Conservation (phyloP, 2,888 invertebrate genomes). For the Epinotia brunnichana region DNA sequence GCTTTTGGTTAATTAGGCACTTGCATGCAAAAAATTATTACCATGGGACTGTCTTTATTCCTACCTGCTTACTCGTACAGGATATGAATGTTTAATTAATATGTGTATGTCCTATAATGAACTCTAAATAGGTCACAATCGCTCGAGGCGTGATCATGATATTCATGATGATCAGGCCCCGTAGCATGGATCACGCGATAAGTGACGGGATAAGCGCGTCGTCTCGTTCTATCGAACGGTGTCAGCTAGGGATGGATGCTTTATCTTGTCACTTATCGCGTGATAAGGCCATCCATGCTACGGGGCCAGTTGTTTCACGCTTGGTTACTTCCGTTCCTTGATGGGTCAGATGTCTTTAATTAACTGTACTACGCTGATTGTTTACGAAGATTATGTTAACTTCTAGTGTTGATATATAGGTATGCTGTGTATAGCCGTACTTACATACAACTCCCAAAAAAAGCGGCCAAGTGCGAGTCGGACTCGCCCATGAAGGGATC, state of each 20-base stretch:
- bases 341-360: constrained; percentile 26
- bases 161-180: too few species aligned
- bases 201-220: too few species aligned
- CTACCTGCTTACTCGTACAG: too few species aligned
- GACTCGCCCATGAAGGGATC: too few species aligned
- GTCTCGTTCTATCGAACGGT: too few species aligned
- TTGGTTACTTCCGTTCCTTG: constrained; percentile 18
- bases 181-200: too few species aligned
- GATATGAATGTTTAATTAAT: too few species aligned
- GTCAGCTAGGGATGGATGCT: too few species aligned
- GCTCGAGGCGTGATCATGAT: neutral
- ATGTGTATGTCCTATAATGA: neutral
- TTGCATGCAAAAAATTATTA: constrained; percentile 43
- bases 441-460: neutral
- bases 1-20: constrained; percentile 28
- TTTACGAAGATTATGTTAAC: neutral
- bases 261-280: too few species aligned
- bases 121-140: constrained; percentile 17
- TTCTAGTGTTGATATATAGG: neutral
- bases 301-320: neutral
- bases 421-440: neutral
- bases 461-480: too few species aligned
- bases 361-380: constrained; percentile 1
- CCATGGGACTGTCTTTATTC: constrained; percentile 44
- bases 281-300: too few species aligned